Base-by-base conservation (phyloP, 1,140 invertebrate species). In the Galleria mellonella region DNA sequence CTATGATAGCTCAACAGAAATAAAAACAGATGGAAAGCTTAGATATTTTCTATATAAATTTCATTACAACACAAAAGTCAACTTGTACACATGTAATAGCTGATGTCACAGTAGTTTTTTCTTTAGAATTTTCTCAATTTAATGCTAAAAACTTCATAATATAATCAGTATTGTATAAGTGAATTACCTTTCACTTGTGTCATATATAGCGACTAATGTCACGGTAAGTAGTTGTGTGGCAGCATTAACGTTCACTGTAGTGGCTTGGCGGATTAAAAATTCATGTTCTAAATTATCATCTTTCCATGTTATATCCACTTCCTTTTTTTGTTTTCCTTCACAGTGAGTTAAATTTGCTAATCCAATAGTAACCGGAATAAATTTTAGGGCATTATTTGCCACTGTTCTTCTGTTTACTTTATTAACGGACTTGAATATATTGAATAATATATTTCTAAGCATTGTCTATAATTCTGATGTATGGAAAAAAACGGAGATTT, bases 211-310 rank as follows among this genome's bases (percentile, higher is more conserved):
- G 5, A 87, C 73, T 47, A 86, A 47, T 9, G 78, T 86, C 12
- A 87, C 81, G 12, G 83, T 87, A 15, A 87, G 62, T 8, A 87
- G 57, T 51, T 87, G 86, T 31, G 75, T 85, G 23, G 86, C 83
- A 4, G 84, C 77, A 53, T 87, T 87, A 1, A 86, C 77, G 47
- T 79, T 87, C 3, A 82, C 72, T 13, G 86, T 87, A 2, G 81
- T 86, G 5, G 86, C 83, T 68, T 87, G 86, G 2, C 72, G 65
- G 31, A 87, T 86, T 9, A 87, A 55, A 55, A 85, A 87, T 17
- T 87, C 83, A 35, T 87, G 86, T 51, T 78, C 78, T 46, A 84
- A 62, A 30, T 32, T 60, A 10, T 70, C 64, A 36, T 64, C 47
- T 54, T 74, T 57, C 46, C 51, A 72, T 17, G 43, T 28, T 23